Evolutionary conservation across 2,888 invertebrate species (phyloP).

Genomic region (Dicyrtomina minuta): DNA sequence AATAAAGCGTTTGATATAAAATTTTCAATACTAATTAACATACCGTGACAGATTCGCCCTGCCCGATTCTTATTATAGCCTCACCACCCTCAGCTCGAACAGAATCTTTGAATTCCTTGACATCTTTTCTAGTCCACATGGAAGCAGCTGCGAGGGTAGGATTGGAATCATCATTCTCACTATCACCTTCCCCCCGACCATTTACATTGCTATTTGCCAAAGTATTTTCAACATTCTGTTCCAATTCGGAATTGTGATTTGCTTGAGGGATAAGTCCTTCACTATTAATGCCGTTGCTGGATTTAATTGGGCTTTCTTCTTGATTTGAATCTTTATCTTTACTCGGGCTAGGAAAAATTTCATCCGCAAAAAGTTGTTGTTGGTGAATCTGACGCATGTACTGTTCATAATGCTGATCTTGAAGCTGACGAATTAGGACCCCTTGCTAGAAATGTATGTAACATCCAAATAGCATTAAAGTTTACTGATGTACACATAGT

Average conservation of each 20-base stretch:
- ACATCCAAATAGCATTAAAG: background rate
- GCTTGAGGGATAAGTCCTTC: background rate
- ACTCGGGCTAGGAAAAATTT: constrained; percentile 49
- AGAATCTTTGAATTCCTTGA: constrained; percentile 85
- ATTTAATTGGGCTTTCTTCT: background rate
- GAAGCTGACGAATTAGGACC: constrained; percentile 86
- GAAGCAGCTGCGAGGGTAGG: constrained; percentile 63
- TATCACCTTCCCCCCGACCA: constrained; percentile 35
- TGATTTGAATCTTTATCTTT: constrained; percentile 55
- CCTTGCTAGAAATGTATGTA: constrained; percentile 70
- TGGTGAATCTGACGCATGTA: constrained; percentile 92
- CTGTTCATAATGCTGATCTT: constrained; percentile 98
- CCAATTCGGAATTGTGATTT: constrained; percentile 44
- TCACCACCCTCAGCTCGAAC: constrained; percentile 78
- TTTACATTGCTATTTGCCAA: background rate
- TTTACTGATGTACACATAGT: background rate
- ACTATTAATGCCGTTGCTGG: background rate
- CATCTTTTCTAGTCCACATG: constrained; percentile 94
- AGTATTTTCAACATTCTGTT: constrained; percentile 53
- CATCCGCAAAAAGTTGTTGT: constrained; percentile 57
- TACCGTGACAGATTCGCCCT: constrained; percentile 95
- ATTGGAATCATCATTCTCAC: constrained; percentile 52
- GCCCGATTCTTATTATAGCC: constrained; percentile 87
- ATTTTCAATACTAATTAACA: constrained; percentile 50
- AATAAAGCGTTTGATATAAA: background rate